Percentiles rank a stretch among this genome's conserved stretches.
phyloP scores from a whole-genome alignment of 1,140 invertebrate species.

The Cyphomyrmex costatus region DNA sequence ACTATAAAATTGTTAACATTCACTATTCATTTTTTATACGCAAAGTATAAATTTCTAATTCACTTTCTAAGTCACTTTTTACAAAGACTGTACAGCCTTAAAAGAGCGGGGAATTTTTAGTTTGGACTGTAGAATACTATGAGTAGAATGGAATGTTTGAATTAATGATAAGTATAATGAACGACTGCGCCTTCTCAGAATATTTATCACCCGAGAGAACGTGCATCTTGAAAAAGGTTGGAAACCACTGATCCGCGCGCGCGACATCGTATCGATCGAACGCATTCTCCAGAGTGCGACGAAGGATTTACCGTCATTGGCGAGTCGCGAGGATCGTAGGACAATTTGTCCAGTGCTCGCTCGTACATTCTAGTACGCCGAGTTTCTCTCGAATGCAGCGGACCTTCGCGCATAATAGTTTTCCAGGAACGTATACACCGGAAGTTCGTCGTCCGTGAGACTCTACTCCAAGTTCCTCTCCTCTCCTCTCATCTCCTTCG shows the following conservation, averaged over 20 bases:
- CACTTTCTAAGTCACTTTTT: no score
- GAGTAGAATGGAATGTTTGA: neutral
- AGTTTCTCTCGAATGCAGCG: constrained; percentile 59
- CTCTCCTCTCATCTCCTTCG: constrained; percentile 12
- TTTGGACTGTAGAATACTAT: neutral
- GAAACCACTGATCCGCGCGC: constrained; percentile 32
- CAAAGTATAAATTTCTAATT: no score
- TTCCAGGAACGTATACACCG: constrained; percentile 62
- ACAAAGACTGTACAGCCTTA: neutral
- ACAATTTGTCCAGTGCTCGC: constrained; percentile 55
- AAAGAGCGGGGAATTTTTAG: neutral
- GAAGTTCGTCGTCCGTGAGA: constrained; percentile 61
- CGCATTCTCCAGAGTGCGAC: constrained; percentile 36
- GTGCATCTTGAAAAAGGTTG: constrained; percentile 5
- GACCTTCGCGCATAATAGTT: constrained; percentile 72
- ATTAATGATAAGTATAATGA: constrained; percentile 18
- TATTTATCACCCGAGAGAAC: constrained; percentile 30
- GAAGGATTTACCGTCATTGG: constrained; percentile 62
- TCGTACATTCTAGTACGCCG: constrained; percentile 49
- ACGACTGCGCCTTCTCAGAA: neutral
- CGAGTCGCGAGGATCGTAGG: constrained; percentile 53
- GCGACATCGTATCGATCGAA: constrained; percentile 30
- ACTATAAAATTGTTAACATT: no score
- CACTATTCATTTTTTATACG: no score
- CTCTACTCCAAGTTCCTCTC: constrained; percentile 35